Evolutionary conservation across 2,888 invertebrate genomes (phyloP).

Genomic region (Tribolium freemani): DNA sequence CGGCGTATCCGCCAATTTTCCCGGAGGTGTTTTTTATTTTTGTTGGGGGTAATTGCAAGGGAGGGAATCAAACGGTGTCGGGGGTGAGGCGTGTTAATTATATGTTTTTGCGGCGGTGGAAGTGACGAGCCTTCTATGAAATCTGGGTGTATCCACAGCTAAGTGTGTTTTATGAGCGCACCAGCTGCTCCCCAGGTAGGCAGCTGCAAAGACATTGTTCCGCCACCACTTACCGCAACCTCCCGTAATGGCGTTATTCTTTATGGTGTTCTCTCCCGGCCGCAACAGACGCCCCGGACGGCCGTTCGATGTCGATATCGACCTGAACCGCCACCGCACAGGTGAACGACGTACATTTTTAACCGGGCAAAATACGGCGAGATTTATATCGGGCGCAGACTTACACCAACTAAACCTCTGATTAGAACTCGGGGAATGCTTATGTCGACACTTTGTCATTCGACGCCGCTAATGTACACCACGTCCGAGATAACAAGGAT

Average conservation of each 20-base stretch:
- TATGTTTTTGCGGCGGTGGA: not conserved
- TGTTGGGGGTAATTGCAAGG: not conserved
- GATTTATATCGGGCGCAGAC: conserved; percentile 42
- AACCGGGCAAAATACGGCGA: conserved; percentile 46
- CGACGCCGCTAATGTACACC: conserved; percentile 39
- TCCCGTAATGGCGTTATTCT: conserved; percentile 51
- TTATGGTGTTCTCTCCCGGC: conserved; percentile 49
- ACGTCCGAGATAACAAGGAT: conserved; percentile 38
- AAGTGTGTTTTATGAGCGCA: conserved; percentile 52
- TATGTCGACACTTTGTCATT: conserved; percentile 45
- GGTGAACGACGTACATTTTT: conserved; percentile 52
- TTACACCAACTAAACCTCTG: conserved; percentile 35
- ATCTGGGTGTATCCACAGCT: conserved; percentile 32
- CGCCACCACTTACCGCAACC: conserved; percentile 53
- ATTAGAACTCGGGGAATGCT: conserved; percentile 43
- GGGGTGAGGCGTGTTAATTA: not conserved
- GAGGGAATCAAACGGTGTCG: not conserved
- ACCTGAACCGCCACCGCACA: conserved; percentile 46
- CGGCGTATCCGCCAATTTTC: not conserved
- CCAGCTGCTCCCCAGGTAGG: conserved; percentile 52
- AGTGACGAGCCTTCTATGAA: not conserved
- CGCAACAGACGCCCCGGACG: conserved; percentile 32
- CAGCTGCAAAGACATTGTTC: conserved; percentile 53
- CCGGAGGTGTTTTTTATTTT: not conserved
- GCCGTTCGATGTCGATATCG: conserved; percentile 45